Conservation (phyloP, 2,113 vertebrate genomes). For the Dicaeum eximium region DNA sequence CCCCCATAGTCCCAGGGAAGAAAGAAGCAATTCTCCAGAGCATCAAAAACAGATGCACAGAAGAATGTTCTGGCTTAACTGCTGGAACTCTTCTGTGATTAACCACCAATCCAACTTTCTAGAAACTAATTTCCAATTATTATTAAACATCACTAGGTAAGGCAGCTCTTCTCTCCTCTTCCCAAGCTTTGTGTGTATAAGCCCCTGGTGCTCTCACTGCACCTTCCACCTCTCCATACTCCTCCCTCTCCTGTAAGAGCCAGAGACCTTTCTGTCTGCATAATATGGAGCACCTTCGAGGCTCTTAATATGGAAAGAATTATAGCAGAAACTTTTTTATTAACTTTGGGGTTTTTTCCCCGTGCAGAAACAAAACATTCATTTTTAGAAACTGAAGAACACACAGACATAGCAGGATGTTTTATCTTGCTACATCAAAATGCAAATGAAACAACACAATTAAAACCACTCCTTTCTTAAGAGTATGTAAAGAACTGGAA, state of each 20-base stretch:
- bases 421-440: neutral
- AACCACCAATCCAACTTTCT: neutral
- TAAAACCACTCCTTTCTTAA: neutral
- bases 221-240: neutral
- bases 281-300: neutral
- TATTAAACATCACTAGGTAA: neutral
- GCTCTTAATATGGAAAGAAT: neutral
- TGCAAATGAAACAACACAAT: neutral
- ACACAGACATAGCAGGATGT: neutral
- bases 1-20: neutral
- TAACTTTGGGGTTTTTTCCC: rapidly evolving
- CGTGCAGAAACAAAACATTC: neutral
- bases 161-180: neutral
- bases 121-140: neutral
- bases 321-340: neutral
- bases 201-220: neutral
- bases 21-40: neutral
- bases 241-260: neutral
- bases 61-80: neutral
- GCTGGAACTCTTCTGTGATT: neutral
- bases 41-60: neutral
- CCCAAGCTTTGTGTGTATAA: neutral
- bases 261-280: neutral
- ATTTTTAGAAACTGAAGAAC: neutral
- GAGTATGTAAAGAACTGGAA: neutral